Conservation (phyloP, 1,140 invertebrate species). For the Drosophila virilis region DNA sequence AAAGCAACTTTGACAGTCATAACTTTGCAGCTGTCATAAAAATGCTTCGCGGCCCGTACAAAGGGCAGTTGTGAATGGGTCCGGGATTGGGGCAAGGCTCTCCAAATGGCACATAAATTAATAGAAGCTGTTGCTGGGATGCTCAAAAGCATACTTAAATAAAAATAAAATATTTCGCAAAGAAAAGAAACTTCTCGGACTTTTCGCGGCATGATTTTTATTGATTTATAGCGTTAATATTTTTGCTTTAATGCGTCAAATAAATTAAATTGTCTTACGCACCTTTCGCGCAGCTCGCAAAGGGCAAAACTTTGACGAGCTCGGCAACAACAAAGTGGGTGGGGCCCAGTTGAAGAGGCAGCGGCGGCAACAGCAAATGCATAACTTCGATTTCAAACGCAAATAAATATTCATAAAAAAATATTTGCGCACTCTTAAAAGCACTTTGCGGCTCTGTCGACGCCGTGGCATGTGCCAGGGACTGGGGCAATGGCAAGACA, state of each 20-base stretch:
- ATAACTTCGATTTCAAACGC: slow-evolving; percentile 81
- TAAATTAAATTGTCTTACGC: slow-evolving; percentile 83
- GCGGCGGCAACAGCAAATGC: slow-evolving; percentile 54
- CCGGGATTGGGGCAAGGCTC: slow-evolving; percentile 28
- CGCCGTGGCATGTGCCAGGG: slow-evolving; percentile 8
- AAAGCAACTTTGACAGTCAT: slow-evolving; percentile 61
- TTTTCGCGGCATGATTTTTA: slow-evolving; percentile 44
- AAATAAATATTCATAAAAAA: slow-evolving; percentile 82
- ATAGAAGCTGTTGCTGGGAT: slow-evolving; percentile 56
- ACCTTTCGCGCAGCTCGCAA: slow-evolving; percentile 62
- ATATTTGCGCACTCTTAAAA: slow-evolving; percentile 61
- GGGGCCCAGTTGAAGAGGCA: slow-evolving; percentile 8
- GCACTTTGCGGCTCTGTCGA: slow-evolving; percentile 71
- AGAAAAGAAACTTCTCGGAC: slow-evolving; percentile 36
- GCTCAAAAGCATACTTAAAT: slow-evolving; percentile 45
- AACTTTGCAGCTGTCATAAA: slow-evolving; percentile 75
- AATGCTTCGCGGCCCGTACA: slow-evolving; percentile 38
- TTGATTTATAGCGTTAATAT: slow-evolving; percentile 82
- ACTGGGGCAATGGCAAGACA: slow-evolving; percentile 43
- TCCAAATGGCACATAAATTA: slow-evolving; percentile 70
- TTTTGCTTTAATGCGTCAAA: slow-evolving; percentile 81
- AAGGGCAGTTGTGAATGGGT: slow-evolving; percentile 6
- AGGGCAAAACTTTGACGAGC: slow-evolving; percentile 65
- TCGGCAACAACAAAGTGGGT: slow-evolving; percentile 6
- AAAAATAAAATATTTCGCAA: slow-evolving; percentile 53